A percentile compares a stretch with the other conserved stretches of the same genome.
These are phyloP conservation scores for Alces alces DNA, from an alignment of 2,113 vertebrate genomes.

Conservation along the genomic window DNA sequence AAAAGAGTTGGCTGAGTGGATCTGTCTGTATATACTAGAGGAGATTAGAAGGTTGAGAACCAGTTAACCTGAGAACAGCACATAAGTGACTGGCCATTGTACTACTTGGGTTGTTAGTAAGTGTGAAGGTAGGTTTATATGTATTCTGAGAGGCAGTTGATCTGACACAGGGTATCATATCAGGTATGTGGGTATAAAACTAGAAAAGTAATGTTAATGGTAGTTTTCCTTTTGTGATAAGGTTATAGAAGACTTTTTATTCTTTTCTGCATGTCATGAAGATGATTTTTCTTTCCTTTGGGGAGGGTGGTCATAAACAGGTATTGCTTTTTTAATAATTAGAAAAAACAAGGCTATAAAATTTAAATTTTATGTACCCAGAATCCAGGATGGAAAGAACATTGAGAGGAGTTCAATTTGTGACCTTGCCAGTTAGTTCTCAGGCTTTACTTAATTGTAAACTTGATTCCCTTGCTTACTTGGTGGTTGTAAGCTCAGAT, in stretches of 20 bases:
- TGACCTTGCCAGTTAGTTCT: background rate
- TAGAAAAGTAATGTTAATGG: background rate
- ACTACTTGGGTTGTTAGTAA: background rate
- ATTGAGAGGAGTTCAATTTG: background rate
- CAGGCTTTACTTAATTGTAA: background rate
- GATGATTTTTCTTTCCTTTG: background rate
- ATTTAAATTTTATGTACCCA: background rate
- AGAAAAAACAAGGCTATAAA: background rate
- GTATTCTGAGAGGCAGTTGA: background rate
- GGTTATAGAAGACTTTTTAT: background rate
- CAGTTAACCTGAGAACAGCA: background rate
- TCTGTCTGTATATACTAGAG: background rate
- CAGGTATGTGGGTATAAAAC: background rate
- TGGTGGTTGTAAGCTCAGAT: background rate
- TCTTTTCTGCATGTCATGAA: background rate
- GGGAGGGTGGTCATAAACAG: background rate
- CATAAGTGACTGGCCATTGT: background rate
- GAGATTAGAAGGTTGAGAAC: background rate
- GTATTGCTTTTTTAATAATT: background rate
- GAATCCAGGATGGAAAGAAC: background rate
- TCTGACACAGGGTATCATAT: background rate
- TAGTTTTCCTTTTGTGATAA: conserved; percentile 22
- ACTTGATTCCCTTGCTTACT: background rate
- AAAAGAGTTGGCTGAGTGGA: background rate
- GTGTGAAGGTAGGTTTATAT: background rate